phyloP scores from a whole-genome alignment of 2,113 vertebrate species.

The Oreochromis aureus region DNA sequence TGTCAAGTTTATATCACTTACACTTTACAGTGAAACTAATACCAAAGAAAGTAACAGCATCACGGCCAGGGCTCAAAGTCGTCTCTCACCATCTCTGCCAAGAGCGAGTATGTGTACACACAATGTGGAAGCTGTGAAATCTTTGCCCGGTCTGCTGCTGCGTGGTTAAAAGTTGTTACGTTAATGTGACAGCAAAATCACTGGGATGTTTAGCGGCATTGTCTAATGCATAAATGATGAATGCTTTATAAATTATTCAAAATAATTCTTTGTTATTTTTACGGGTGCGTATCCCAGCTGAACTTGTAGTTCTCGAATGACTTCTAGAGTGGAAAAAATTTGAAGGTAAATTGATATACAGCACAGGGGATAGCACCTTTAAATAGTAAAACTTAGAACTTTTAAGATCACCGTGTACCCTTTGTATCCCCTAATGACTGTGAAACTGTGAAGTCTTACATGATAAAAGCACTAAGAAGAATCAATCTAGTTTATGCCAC shows the following conservation, averaged over 20 bases:
- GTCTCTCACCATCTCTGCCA: slow-evolving; percentile 27
- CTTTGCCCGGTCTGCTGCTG: background rate
- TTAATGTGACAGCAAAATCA: slow-evolving; percentile 51
- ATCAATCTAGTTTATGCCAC: background rate
- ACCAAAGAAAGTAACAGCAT: slow-evolving; percentile 36
- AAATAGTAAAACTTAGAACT: slow-evolving; percentile 3
- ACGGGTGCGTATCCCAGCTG: background rate
- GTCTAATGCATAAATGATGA: background rate
- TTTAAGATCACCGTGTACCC: background rate
- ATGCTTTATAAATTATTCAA: background rate
- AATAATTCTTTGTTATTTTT: background rate
- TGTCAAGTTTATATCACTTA: slow-evolving; percentile 41
- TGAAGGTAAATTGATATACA: slow-evolving; percentile 51
- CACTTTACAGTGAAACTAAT: slow-evolving; percentile 44
- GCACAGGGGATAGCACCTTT: background rate
- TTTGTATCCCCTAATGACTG: background rate
- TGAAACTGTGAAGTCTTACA: background rate
- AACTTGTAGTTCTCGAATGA: background rate
- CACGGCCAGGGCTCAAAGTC: background rate
- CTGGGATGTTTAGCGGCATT: background rate
- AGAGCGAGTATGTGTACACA: background rate
- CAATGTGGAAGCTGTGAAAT: slow-evolving; percentile 13
- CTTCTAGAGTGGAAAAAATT: background rate
- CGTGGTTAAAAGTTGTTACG: slow-evolving; percentile 20
- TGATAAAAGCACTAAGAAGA: background rate